Evolutionary conservation across 2,888 invertebrate genomes (phyloP).

Genomic region (Drosophila ustulata): DNA sequence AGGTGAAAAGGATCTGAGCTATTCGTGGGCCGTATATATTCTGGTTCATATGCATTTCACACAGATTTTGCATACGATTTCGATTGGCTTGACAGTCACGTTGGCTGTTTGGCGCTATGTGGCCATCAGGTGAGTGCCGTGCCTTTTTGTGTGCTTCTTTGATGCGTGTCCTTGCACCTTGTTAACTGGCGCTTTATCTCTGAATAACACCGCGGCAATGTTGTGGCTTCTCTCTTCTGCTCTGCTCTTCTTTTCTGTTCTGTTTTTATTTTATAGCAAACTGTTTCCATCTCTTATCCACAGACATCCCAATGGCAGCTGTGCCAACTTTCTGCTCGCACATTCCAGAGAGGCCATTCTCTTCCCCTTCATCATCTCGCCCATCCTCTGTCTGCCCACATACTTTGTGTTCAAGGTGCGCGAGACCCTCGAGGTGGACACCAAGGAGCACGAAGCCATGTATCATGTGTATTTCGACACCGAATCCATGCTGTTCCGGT

Average conservation of each 20-base stretch:
- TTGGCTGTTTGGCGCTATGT: slow-evolving; percentile 97
- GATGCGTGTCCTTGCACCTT: slow-evolving; percentile 5
- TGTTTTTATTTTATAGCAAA: slow-evolving; percentile 62
- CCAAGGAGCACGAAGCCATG: slow-evolving; percentile 69
- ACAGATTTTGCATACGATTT: slow-evolving; percentile 95
- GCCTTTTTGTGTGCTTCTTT: not conserved
- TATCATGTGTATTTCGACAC: slow-evolving; percentile 83
- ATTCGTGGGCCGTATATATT: slow-evolving; percentile 92
- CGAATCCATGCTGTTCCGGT: slow-evolving; percentile 83
- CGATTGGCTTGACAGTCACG: slow-evolving; percentile 96
- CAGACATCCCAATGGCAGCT: slow-evolving; percentile 92
- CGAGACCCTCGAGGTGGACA: slow-evolving; percentile 79
- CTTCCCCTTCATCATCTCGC: slow-evolving; percentile 91
- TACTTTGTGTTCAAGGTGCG: slow-evolving; percentile 89
- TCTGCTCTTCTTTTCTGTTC: slow-evolving; percentile 27
- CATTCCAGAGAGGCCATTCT: slow-evolving; percentile 92
- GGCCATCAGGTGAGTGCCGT: slow-evolving; percentile 89
- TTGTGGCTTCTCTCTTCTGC: slow-evolving; percentile 54
- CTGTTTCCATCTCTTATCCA: slow-evolving; percentile 78
- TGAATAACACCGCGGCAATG: slow-evolving; percentile 58
- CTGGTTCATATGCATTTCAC: slow-evolving; percentile 95
- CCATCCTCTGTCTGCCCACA: slow-evolving; percentile 93
- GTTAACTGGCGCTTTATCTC: slow-evolving; percentile 28
- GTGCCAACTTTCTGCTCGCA: slow-evolving; percentile 90
- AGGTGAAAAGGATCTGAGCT: slow-evolving; percentile 95